These are phyloP conservation scores for Oncorhynchus keta DNA, from an alignment of 2,113 vertebrate genomes.

Conservation along the genomic window DNA sequence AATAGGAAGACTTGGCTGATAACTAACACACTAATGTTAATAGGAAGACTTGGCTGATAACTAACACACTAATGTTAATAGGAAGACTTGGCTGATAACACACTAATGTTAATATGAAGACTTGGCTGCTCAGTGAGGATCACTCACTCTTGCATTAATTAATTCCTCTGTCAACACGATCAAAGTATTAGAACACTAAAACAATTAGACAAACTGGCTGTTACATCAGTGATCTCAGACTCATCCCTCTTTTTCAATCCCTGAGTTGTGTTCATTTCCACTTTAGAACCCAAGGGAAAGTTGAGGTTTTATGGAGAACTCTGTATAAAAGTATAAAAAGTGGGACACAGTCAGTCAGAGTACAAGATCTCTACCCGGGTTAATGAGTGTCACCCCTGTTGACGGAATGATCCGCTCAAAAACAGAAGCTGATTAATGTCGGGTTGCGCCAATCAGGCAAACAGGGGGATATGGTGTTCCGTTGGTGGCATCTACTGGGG, in stretches of 20 bases:
- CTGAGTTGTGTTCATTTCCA: background rate
- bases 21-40: no score
- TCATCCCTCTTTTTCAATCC: background rate
- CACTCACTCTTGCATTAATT: background rate
- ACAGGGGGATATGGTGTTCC: constrained; percentile 2
- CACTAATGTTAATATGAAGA: background rate
- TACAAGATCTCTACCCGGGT: constrained; percentile 32
- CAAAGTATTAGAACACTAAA: constrained; percentile 1
- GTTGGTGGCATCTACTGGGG: constrained; percentile 58
- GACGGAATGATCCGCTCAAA: constrained; percentile 23
- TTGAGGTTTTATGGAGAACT: background rate
- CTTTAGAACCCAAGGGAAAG: background rate
- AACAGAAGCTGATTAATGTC: constrained; percentile 10
- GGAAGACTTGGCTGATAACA: no score
- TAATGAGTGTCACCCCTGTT: constrained; percentile 31
- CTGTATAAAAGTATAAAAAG: no score
- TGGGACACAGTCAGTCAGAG: background rate
- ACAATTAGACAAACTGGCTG: constrained; percentile 15
- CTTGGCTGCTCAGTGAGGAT: constrained; percentile 1
- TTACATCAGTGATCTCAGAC: constrained; percentile 14
- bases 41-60: no score
- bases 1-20: background rate
- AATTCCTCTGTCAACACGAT: constrained; percentile 30
- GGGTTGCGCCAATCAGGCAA: background rate
- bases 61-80: no score